Percentiles rank a stretch among this genome's conserved stretches.
Evolutionary conservation across 2,113 vertebrate species (phyloP).

Genomic region (Monopterus albus): DNA sequence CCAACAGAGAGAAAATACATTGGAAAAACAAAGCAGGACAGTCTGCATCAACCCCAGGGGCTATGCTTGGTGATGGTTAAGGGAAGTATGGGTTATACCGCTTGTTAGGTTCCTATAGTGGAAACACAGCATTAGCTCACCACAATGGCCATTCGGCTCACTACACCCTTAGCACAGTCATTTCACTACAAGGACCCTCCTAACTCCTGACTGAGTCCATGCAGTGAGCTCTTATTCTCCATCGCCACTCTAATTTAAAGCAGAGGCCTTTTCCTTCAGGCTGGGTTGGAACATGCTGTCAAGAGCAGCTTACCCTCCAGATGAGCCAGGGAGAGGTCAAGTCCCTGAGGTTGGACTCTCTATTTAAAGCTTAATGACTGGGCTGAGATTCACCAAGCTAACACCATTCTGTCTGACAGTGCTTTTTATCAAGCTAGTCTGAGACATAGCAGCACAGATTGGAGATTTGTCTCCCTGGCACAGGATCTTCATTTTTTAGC

Average conservation of each 20-base stretch:
- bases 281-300: constrained; percentile 52
- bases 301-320: constrained; percentile 70
- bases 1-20: too few species aligned
- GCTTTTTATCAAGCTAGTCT: constrained; percentile 60
- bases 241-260: constrained; percentile 40
- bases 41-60: too few species aligned
- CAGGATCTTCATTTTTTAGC: constrained; percentile 49
- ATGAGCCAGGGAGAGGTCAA: constrained; percentile 58
- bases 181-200: neutral
- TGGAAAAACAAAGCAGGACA: too few species aligned
- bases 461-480: constrained; percentile 65
- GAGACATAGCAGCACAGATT: constrained; percentile 61
- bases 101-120: too few species aligned
- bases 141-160: neutral
- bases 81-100: too few species aligned
- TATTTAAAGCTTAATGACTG: constrained; percentile 73
- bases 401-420: constrained; percentile 68
- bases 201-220: constrained; percentile 21
- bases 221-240: constrained; percentile 18
- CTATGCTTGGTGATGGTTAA: too few species aligned
- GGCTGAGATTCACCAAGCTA: constrained; percentile 52
- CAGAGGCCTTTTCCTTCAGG: constrained; percentile 45
- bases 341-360: constrained; percentile 60
- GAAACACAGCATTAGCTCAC: constrained; percentile 2
- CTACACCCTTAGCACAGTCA: constrained; percentile 12